Evolutionary conservation across 2,797 vertebrate genomes (phyloP), one percentile per base, ranked within the genome.

Genomic region (Sebastes steindachneri): DNA sequence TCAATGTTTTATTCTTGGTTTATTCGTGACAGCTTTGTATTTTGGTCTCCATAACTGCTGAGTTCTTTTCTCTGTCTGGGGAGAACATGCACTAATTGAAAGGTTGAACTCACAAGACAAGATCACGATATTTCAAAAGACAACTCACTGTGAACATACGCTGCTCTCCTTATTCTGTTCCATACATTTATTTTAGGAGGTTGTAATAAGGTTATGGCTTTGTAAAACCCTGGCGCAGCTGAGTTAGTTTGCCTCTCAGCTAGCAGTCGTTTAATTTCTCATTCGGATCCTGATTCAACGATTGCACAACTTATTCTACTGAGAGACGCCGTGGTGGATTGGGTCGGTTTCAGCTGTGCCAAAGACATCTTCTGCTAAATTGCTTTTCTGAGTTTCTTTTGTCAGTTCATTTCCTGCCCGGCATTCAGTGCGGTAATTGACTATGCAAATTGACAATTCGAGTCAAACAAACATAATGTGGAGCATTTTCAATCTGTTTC

Each of bases 401-500:
- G 15, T 53, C 26, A 33, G 35, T 68, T 68, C 21, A 66, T 86
- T 51, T 60, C 58, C 55, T 48, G 57, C 17, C 14, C 26, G 5
- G 25, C 53, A 55, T 81, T 75, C 5, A 63, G 9, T 75, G 78
- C 82, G 74, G 68, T 90, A 80, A 84, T 86, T 88, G 73, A 83
- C 69, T 64, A 33, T 89, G 77, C 58, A 90, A 91, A 91, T 72
- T 11, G 41, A 75, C 31, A 86, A 60, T 86, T 80, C 37, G 81
- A 65, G 58, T 90, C 75, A 88, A 86, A 84, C 54, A 68, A 19
- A 82, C 45, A 85, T 68, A 73, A 84, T 69, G 25, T 65, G 19
- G 25, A 77, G 77, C 23, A 80, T 77, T 85, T 84, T 75, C 51
- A 82, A 65, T 86, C 69, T 29, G 31, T 80, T 85, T 83, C 28